Evolutionary conservation across 2,888 invertebrate genomes (phyloP), one percentile per base, ranked within the genome.

Genomic region (Eristalis intricaria): DNA sequence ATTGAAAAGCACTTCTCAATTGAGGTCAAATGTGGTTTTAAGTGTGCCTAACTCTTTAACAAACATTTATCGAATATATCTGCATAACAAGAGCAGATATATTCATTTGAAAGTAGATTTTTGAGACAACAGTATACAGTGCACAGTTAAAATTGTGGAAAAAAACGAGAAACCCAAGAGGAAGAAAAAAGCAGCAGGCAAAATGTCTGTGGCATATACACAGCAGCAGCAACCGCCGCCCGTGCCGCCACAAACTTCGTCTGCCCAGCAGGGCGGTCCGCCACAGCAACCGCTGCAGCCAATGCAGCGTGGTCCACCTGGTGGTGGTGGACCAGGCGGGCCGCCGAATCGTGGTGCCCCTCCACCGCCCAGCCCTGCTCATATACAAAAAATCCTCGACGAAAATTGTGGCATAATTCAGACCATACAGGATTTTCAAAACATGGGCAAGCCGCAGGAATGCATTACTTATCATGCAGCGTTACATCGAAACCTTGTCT

Each of bases 381-480:
- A 97, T 93, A 97, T 98, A 90, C 98, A 98, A 93, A 98, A 99
- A 95, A 96, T 99, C 95, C 94, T 99, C 84, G 99, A 99, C 94
- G 99, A 99, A 94, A 99, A 99, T 93, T 97, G 97, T 90, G 98
- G 98, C 92, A 94, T 99, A 63, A 99, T 99, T 90, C 98, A 99
- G 94, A 98, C 98, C 10, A 99, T 99, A 91, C 97, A 98, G 93
- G 99, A 99, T 90, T 99, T 96, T 93, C 99, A 99, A 94, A 97
- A 96, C 89, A 98, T 98, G 94, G 99, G 99, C 84, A 98, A 98
- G 93, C 94, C 96, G 23, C 96, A 97, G 93, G 99, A 99, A 94
- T 98, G 98, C 91, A 95, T 97, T 92, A 98, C 98, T 94, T 98
- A 98, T 93, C 99, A 99, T 92, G 97, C 98, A 93, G 95, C 97